Evolutionary conservation across 2,888 invertebrate genomes (phyloP).

Genomic region (Terebella lapidaria): DNA sequence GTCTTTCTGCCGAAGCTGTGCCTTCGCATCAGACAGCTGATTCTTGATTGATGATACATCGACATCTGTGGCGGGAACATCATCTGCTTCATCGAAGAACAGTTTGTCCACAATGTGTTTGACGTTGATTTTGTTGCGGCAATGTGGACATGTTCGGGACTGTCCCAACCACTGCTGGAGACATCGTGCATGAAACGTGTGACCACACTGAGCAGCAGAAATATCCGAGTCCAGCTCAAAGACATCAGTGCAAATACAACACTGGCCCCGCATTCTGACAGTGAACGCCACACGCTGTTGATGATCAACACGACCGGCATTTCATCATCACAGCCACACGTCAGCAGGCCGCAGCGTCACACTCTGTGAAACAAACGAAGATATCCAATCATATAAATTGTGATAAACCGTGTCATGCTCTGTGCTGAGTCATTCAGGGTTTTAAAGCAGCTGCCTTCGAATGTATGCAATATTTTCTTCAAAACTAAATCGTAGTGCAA

Average conservation of each 20-base stretch:
- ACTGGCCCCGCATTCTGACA: constrained; percentile 1
- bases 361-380: too few species aligned
- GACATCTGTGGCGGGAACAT: background rate
- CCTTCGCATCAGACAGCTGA: background rate
- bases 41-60: background rate
- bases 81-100: constrained; percentile 2
- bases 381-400: too few species aligned
- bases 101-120: background rate
- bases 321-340: too few species aligned
- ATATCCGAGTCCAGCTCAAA: background rate
- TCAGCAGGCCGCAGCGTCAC: too few species aligned
- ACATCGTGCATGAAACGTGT: background rate
- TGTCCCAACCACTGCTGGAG: background rate
- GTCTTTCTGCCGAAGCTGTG: background rate
- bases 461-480: too few species aligned
- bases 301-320: too few species aligned
- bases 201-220: background rate
- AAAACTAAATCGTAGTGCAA: too few species aligned
- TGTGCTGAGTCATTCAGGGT: too few species aligned
- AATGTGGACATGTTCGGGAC: constrained; percentile 1
- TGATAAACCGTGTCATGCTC: too few species aligned
- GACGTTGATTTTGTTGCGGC: background rate
- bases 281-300: too few species aligned
- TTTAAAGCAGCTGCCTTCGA: too few species aligned
- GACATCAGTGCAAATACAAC: constrained; percentile 1